Percentiles rank a stretch among this genome's conserved stretches.
Evolutionary conservation across 2,113 vertebrate species (phyloP).

Genomic region (Leucopternis melanops): DNA sequence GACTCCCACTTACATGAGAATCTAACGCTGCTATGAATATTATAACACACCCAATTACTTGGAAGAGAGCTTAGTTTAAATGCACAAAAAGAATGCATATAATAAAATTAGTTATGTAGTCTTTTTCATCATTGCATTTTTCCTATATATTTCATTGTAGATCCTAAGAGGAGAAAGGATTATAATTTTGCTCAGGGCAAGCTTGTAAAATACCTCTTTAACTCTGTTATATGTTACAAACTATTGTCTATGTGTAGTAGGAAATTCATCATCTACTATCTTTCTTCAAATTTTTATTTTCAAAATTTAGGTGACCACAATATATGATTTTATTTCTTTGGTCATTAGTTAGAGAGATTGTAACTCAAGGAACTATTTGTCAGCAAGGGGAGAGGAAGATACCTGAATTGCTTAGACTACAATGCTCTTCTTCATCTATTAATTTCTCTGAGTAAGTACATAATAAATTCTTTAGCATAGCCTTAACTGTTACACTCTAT

Average conservation of each 20-base stretch:
- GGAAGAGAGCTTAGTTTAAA: neutral
- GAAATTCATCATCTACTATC: neutral
- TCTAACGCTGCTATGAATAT: neutral
- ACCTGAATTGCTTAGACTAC: neutral
- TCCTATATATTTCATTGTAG: neutral
- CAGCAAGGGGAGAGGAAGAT: neutral
- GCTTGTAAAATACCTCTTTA: neutral
- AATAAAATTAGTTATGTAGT: neutral
- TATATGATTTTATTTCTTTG: neutral
- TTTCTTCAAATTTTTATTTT: neutral
- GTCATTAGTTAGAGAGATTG: neutral
- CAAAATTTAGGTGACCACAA: neutral
- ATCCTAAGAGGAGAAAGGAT: neutral
- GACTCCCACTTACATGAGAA: neutral
- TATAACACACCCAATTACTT: neutral
- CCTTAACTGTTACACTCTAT: neutral
- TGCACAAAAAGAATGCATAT: neutral
- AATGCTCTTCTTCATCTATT: neutral
- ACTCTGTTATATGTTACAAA: neutral
- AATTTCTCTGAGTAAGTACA: neutral
- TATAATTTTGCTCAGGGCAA: neutral
- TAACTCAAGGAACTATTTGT: neutral
- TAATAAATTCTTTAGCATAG: neutral
- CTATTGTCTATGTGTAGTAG: fast-evolving
- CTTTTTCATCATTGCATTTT: neutral